phyloP scores from a whole-genome alignment of 2,888 invertebrate species.

The Drosophila mercatorum region DNA sequence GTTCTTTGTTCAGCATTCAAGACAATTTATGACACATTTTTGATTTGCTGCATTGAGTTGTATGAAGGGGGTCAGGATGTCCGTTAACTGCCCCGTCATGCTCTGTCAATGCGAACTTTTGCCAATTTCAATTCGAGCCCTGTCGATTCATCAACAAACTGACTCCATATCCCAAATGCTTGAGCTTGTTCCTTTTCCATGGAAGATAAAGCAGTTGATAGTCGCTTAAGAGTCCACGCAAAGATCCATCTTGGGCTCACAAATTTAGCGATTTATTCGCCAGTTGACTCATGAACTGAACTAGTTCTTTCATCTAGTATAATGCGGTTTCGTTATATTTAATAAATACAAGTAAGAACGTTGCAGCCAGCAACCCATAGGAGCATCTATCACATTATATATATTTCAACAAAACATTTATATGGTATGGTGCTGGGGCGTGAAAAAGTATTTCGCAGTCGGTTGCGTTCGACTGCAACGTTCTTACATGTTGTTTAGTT shows the following conservation, averaged over 20 bases:
- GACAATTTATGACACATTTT: constrained; percentile 31
- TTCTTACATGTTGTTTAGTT: too few species aligned
- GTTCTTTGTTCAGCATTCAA: constrained; percentile 22
- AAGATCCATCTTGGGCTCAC: background rate
- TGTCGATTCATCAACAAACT: background rate
- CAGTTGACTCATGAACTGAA: too few species aligned
- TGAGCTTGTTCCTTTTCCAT: background rate
- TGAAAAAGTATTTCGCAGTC: too few species aligned
- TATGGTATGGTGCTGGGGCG: too few species aligned
- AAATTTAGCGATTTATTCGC: too few species aligned
- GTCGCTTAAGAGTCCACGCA: background rate
- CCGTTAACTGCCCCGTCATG: constrained; percentile 36
- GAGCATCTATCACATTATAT: too few species aligned
- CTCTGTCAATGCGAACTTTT: constrained; percentile 30
- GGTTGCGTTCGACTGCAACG: too few species aligned
- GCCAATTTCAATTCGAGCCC: constrained; percentile 8
- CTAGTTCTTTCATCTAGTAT: too few species aligned
- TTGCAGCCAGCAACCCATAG: too few species aligned
- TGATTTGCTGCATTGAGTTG: constrained; percentile 16
- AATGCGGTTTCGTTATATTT: too few species aligned
- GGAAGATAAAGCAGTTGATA: background rate
- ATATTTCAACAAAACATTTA: too few species aligned
- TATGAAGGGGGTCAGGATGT: constrained; percentile 40
- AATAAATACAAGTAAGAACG: too few species aligned
- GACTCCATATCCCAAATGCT: background rate